Conservation (phyloP, 2,888 invertebrate genomes). For the Drosophila dives region DNA sequence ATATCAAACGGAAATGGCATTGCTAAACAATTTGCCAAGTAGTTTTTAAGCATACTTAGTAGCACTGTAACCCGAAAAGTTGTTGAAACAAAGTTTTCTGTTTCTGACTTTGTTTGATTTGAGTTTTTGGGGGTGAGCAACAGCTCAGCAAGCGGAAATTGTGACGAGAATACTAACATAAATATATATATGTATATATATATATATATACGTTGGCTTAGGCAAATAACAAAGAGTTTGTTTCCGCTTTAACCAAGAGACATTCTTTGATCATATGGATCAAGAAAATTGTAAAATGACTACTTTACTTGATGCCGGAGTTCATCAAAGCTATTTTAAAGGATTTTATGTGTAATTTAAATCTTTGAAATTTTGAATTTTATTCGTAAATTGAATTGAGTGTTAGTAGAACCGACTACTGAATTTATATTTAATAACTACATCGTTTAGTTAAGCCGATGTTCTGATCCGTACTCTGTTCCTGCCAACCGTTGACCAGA, state of each 20-base stretch:
- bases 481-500: slow-evolving; percentile 11
- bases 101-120: slow-evolving; percentile 35
- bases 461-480: slow-evolving; percentile 17
- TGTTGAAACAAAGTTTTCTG: slow-evolving; percentile 46
- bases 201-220: slow-evolving; percentile 25
- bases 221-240: slow-evolving; percentile 63
- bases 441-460: slow-evolving; percentile 1
- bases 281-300: slow-evolving; percentile 22
- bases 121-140: slow-evolving; percentile 12
- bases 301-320: slow-evolving; percentile 36
- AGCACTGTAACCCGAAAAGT: slow-evolving; percentile 41
- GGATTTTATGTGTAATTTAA: not conserved
- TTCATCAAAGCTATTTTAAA: slow-evolving; percentile 23
- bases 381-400: not conserved
- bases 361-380: slow-evolving; percentile 9
- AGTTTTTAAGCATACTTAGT: slow-evolving; percentile 58
- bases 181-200: slow-evolving; percentile 40
- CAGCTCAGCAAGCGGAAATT: slow-evolving; percentile 47
- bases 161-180: slow-evolving; percentile 51
- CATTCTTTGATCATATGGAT: slow-evolving; percentile 25
- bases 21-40: slow-evolving; percentile 68
- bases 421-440: not conserved
- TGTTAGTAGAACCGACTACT: not conserved
- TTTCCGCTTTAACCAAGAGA: slow-evolving; percentile 56
- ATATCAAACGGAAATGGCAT: slow-evolving; percentile 62